Evolutionary conservation across 2,888 invertebrate genomes (phyloP).

Genomic region (Clostera curtula): DNA sequence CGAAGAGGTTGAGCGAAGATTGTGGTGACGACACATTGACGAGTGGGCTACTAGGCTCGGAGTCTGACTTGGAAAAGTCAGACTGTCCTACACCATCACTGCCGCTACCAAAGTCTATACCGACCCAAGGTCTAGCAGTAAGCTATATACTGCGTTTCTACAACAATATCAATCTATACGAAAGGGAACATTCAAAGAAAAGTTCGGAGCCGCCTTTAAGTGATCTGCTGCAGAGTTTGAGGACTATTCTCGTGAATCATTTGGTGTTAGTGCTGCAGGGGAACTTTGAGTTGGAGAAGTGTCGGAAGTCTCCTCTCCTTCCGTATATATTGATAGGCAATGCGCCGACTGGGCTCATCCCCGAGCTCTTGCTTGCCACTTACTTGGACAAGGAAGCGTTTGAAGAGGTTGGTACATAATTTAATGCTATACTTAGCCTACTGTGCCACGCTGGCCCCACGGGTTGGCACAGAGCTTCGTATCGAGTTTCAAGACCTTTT

Average conservation of each 20-base stretch:
- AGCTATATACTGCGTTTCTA: slow-evolving; percentile 74
- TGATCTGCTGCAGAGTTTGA: slow-evolving; percentile 75
- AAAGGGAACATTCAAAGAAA: slow-evolving; percentile 84
- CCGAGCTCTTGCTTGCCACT: slow-evolving; percentile 78
- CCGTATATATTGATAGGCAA: slow-evolving; percentile 81
- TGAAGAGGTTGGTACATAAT: slow-evolving; percentile 59
- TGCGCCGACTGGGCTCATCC: slow-evolving; percentile 83
- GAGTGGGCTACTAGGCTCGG: slow-evolving; percentile 44
- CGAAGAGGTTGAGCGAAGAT: slow-evolving; percentile 63
- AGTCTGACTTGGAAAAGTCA: slow-evolving; percentile 48
- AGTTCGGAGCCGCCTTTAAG: slow-evolving; percentile 84
- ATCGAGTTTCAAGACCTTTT: no score
- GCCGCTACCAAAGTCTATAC: slow-evolving; percentile 54
- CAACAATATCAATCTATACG: slow-evolving; percentile 81
- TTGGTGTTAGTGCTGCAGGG: slow-evolving; percentile 76
- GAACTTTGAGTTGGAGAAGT: slow-evolving; percentile 66
- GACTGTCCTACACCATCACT: slow-evolving; percentile 63
- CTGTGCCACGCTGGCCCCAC: no score
- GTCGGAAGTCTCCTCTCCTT: slow-evolving; percentile 78
- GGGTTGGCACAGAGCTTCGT: no score
- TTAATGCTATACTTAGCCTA: no score
- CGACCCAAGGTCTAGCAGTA: slow-evolving; percentile 58
- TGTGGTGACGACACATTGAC: slow-evolving; percentile 52
- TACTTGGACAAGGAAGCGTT: slow-evolving; percentile 77
- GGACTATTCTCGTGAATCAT: slow-evolving; percentile 70